These are phyloP conservation scores for Pseudeuparius sepicola DNA, from an alignment of 2,888 invertebrate species.

Conservation along the genomic window DNA sequence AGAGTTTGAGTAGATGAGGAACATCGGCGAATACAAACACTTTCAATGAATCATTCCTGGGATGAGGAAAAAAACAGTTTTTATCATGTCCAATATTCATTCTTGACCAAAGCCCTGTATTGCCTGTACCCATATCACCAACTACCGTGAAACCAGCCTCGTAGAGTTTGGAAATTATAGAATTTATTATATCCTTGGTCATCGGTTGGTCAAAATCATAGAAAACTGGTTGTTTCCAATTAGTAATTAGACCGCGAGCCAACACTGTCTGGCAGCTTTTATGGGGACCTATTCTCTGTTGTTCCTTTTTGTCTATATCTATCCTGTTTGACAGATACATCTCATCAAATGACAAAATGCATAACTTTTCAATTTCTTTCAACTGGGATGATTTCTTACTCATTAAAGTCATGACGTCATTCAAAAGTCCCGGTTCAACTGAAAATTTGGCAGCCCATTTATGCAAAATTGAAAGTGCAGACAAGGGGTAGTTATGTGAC, in stretches of 20 bases:
- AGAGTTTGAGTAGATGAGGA: slow-evolving; percentile 19
- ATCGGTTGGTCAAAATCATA: slow-evolving; percentile 11
- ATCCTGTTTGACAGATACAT: slow-evolving; percentile 18
- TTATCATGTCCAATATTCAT: slow-evolving; percentile 13
- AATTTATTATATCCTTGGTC: slow-evolving; percentile 6
- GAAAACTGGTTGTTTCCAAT: slow-evolving; percentile 12
- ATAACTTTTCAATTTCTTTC: slow-evolving; percentile 13
- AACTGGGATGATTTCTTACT: slow-evolving; percentile 1
- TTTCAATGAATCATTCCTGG: slow-evolving; percentile 11
- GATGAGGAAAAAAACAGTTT: slow-evolving; percentile 14
- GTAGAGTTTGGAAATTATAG: slow-evolving; percentile 13
- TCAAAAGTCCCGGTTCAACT: slow-evolving; percentile 5
- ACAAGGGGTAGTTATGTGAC: too few species aligned
- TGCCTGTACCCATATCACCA: slow-evolving; percentile 18
- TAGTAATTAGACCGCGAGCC: slow-evolving; percentile 7
- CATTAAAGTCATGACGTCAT: slow-evolving; percentile 6
- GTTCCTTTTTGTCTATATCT: slow-evolving; percentile 18
- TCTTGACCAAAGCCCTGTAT: slow-evolving; percentile 14
- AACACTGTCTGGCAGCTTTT: slow-evolving; percentile 11
- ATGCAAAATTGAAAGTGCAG: slow-evolving; percentile 4
- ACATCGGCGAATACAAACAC: slow-evolving; percentile 20
- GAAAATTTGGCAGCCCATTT: slow-evolving; percentile 6
- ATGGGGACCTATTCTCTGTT: slow-evolving; percentile 16
- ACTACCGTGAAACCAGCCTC: slow-evolving; percentile 12
- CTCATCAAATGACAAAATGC: slow-evolving; percentile 19